Evolutionary conservation across 2,797 vertebrate genomes (phyloP).

Genomic region (Pantherophis alleghaniensis): DNA sequence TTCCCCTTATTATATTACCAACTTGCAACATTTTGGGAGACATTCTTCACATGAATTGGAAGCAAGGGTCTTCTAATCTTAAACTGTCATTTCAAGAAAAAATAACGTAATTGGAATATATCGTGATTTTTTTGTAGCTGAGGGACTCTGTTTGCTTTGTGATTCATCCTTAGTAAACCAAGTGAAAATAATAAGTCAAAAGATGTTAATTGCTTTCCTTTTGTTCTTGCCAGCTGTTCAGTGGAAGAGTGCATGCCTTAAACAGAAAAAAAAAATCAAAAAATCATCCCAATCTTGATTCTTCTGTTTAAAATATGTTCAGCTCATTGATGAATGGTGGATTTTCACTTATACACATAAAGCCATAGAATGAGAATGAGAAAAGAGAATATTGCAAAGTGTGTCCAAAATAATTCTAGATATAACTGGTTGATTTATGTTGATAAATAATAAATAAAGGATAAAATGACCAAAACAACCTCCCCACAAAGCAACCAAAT

Average conservation of each 20-base stretch:
- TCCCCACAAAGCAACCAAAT: not conserved
- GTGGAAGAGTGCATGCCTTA: not conserved
- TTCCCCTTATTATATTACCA: not conserved
- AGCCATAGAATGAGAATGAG: not conserved
- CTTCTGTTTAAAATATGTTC: not conserved
- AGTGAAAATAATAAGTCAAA: not conserved
- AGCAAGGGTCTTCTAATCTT: not conserved
- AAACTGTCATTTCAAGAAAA: conserved; percentile 8
- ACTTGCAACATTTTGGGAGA: not conserved
- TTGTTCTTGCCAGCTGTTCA: not conserved
- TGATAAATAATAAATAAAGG: not conserved
- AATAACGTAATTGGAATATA: not conserved
- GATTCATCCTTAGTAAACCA: not conserved
- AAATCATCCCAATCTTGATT: not conserved
- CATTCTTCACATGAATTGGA: not conserved
- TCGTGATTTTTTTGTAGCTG: not conserved
- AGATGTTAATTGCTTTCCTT: rapidly evolving
- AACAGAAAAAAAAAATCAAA: not conserved
- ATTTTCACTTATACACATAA: not conserved
- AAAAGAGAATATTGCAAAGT: not conserved
- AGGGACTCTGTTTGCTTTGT: not conserved
- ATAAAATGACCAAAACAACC: not conserved
- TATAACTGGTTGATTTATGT: not conserved
- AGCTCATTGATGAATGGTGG: not conserved
- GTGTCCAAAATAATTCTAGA: not conserved